Evolutionary conservation across 2,888 invertebrate species (phyloP).

Genomic region (Matsumyia berberina): DNA sequence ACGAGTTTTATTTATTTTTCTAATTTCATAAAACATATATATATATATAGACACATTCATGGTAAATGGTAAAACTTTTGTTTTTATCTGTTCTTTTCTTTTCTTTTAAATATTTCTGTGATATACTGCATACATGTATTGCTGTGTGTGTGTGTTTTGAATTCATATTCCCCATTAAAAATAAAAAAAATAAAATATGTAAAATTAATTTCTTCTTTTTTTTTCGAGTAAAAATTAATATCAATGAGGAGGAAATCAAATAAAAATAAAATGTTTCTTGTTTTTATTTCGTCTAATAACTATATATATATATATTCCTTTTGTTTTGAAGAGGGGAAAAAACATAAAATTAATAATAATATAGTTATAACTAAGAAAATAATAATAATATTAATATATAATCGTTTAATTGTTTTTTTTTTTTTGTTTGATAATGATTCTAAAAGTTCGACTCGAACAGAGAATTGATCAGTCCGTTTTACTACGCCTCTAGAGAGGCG

Average conservation of each 20-base stretch:
- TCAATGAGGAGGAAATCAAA: conserved; percentile 66
- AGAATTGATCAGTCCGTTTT: conserved; percentile 77
- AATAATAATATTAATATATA: conserved; percentile 63
- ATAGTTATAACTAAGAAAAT: conserved; percentile 66
- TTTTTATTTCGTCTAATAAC: conserved; percentile 48
- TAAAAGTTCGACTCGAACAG: conserved; percentile 77
- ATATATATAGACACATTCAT: conserved; percentile 76
- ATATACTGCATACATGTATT: conserved; percentile 73
- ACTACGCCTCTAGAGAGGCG: conserved; percentile 76
- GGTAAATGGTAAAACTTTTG: conserved; percentile 65
- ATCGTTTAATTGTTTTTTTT: conserved; percentile 38
- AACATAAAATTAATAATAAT: conserved; percentile 69
- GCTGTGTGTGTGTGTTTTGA: conserved; percentile 36
- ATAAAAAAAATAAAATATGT: neutral
- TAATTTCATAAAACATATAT: conserved; percentile 75
- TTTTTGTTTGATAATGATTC: conserved; percentile 73
- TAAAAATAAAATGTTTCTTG: conserved; percentile 31
- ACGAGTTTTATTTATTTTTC: conserved; percentile 74
- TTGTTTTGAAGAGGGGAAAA: conserved; percentile 53
- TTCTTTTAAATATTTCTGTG: conserved; percentile 57
- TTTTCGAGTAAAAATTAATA: conserved; percentile 72
- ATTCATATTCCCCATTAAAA: conserved; percentile 56
- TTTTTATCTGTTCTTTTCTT: conserved; percentile 17
- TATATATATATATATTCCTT: conserved; percentile 54
- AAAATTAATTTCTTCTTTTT: conserved; percentile 32